phyloP scores from a whole-genome alignment of 2,888 invertebrate species.

The Salpingus planirostris region DNA sequence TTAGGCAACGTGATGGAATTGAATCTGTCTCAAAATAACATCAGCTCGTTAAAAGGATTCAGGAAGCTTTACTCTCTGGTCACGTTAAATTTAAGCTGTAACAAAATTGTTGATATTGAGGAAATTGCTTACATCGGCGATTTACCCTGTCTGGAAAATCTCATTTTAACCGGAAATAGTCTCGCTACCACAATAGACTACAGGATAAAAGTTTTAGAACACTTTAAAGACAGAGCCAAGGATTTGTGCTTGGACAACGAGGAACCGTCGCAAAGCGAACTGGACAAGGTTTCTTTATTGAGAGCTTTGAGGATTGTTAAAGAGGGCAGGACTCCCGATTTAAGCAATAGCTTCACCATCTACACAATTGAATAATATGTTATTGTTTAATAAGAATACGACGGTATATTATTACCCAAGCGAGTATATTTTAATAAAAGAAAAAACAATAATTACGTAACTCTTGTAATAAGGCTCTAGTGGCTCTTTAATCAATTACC shows the following conservation, averaged over 20 bases:
- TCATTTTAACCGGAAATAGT: constrained; percentile 84
- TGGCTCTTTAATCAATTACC: too few species aligned
- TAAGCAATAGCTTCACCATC: constrained; percentile 1
- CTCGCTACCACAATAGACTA: constrained; percentile 83
- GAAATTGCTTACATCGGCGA: constrained; percentile 73
- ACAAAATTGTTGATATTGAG: constrained; percentile 68
- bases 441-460: too few species aligned
- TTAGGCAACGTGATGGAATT: constrained; percentile 83
- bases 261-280: constrained; percentile 74
- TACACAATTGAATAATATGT: background rate
- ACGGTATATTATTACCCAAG: too few species aligned
- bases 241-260: constrained; percentile 85
- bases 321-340: constrained; percentile 30
- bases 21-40: constrained; percentile 76
- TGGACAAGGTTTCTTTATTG: constrained; percentile 85
- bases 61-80: constrained; percentile 80
- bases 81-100: constrained; percentile 78
- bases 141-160: constrained; percentile 77
- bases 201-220: constrained; percentile 78
- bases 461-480: too few species aligned
- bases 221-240: constrained; percentile 73
- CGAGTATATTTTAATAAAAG: too few species aligned
- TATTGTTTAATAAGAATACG: too few species aligned
- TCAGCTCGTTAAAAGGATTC: constrained; percentile 63
- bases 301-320: constrained; percentile 77